Percentiles rank a stretch among this genome's conserved stretches.
phyloP scores from a whole-genome alignment of 2,113 vertebrate species.

The Lophochroa leadbeateri region DNA sequence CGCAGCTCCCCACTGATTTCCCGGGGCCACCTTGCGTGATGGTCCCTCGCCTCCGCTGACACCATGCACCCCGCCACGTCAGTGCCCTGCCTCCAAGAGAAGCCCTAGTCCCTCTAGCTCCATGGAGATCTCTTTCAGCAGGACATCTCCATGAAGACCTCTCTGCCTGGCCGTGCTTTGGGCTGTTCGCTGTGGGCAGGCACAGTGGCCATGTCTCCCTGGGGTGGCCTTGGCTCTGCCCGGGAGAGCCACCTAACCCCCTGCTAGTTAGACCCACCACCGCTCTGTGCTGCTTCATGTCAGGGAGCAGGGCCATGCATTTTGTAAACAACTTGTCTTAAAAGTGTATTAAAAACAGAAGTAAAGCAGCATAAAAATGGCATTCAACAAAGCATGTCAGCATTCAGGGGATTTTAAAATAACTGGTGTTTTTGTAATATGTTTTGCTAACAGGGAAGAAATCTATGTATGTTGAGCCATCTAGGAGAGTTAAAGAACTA shows the following conservation, averaged over 20 bases:
- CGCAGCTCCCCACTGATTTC: not conserved
- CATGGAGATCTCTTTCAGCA: not conserved
- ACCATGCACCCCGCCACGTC: accelerated
- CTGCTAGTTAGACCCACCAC: accelerated
- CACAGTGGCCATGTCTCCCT: accelerated
- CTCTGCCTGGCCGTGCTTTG: accelerated
- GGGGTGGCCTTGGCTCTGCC: not conserved
- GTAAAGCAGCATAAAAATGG: not conserved
- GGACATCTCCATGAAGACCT: not conserved
- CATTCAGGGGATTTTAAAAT: not conserved
- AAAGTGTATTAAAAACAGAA: accelerated
- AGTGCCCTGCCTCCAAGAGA: accelerated
- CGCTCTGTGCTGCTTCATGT: accelerated
- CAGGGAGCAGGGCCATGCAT: accelerated
- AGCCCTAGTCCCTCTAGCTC: no score
- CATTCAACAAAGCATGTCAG: accelerated
- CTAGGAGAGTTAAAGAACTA: slow-evolving; percentile 77
- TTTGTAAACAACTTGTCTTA: not conserved
- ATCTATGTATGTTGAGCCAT: slow-evolving; percentile 67
- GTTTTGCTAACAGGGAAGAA: slow-evolving; percentile 66
- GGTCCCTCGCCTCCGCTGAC: no score
- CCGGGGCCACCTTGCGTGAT: no score
- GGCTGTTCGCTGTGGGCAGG: accelerated
- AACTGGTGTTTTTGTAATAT: not conserved
- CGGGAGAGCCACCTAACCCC: accelerated